phyloP scores from a whole-genome alignment of 2,113 vertebrate species.

The Motacilla tschutschensis region DNA sequence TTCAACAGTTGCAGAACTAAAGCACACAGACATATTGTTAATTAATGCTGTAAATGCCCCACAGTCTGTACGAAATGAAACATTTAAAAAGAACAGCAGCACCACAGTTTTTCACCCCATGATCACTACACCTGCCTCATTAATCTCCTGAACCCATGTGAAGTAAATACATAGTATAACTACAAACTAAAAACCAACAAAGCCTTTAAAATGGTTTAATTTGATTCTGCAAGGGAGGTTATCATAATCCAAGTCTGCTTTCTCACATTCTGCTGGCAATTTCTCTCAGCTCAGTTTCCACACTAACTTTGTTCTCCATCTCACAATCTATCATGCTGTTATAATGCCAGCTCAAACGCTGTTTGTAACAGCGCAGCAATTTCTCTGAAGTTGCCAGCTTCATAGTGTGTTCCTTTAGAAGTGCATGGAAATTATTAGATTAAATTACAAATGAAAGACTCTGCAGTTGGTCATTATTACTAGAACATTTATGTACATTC shows the following conservation, averaged over 20 bases:
- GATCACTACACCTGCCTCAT: slow-evolving; percentile 27
- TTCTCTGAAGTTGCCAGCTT: slow-evolving; percentile 60
- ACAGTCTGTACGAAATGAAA: slow-evolving; percentile 42
- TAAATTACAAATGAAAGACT: slow-evolving; percentile 72
- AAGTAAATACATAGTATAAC: slow-evolving; percentile 49
- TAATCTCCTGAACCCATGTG: slow-evolving; percentile 18
- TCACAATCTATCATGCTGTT: slow-evolving; percentile 50
- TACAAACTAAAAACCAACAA: slow-evolving; percentile 47
- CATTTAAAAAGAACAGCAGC: slow-evolving; percentile 42
- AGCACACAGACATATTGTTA: slow-evolving; percentile 51
- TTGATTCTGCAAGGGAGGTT: slow-evolving; percentile 57
- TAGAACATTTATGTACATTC: slow-evolving; percentile 19
- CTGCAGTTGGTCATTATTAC: slow-evolving; percentile 54
- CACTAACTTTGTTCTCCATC: slow-evolving; percentile 51
- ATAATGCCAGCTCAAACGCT: slow-evolving; percentile 67
- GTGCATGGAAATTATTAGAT: slow-evolving; percentile 74
- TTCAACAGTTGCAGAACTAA: slow-evolving; percentile 44
- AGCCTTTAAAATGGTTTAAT: slow-evolving; percentile 40
- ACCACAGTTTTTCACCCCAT: slow-evolving; percentile 26
- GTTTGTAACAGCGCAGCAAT: slow-evolving; percentile 57
- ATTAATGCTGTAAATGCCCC: slow-evolving; percentile 61
- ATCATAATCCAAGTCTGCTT: slow-evolving; percentile 45
- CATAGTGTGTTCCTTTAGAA: slow-evolving; percentile 54
- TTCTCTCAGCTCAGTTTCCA: slow-evolving; percentile 41
- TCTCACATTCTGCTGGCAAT: slow-evolving; percentile 23